phyloP scores from a whole-genome alignment of 1,140 invertebrate species.

The Saccostrea echinata region DNA sequence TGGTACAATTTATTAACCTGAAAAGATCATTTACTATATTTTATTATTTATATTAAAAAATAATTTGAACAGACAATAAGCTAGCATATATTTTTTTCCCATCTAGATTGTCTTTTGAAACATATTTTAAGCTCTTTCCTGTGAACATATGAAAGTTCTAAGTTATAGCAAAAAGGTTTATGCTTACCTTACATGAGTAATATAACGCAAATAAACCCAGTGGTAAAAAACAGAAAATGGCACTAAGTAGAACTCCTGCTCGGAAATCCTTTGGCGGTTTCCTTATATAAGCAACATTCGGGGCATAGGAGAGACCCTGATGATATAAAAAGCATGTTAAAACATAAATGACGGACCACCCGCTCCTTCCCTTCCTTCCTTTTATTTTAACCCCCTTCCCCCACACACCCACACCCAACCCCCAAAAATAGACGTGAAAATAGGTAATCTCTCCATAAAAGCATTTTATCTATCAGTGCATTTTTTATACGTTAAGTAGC shows the following conservation, averaged over 20 bases:
- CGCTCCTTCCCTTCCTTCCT: too few species aligned
- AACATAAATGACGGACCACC: neutral
- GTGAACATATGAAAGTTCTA: neutral
- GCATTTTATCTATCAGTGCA: too few species aligned
- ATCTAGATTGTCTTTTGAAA: too few species aligned
- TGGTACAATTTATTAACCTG: conserved; percentile 34
- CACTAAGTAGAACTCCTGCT: conserved; percentile 32
- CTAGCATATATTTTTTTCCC: too few species aligned
- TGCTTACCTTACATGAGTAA: conserved; percentile 22
- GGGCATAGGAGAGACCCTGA: conserved; percentile 35
- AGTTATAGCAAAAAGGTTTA: neutral
- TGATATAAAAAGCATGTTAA: neutral
- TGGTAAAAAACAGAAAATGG: conserved; percentile 50
- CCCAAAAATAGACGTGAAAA: too few species aligned
- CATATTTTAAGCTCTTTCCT: too few species aligned
- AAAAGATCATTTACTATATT: neutral
- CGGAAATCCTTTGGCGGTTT: conserved; percentile 46
- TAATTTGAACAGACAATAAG: too few species aligned
- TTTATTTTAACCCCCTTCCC: too few species aligned
- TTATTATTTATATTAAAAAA: too few species aligned
- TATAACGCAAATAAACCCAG: conserved; percentile 45
- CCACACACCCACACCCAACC: too few species aligned
- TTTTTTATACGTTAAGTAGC: too few species aligned
- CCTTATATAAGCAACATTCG: conserved; percentile 50
- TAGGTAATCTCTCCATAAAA: too few species aligned